A percentile compares a stretch with the other conserved stretches of the same genome.
Conservation (phyloP, 2,888 invertebrate species). For the Cinara cedri region DNA sequence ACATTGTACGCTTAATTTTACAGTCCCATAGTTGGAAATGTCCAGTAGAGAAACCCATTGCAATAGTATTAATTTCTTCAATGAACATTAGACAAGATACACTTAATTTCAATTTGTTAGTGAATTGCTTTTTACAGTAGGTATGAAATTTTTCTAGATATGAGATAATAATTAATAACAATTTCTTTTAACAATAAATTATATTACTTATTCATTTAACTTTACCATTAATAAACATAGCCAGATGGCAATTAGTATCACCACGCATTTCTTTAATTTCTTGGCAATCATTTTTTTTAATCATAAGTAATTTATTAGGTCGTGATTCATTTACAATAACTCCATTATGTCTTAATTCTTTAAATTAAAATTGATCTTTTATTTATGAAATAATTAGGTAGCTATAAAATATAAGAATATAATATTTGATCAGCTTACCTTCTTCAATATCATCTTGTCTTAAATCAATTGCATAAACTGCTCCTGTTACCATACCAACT, state of each 20-base stretch:
- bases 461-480: slow-evolving; percentile 43
- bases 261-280: slow-evolving; percentile 42
- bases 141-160: slow-evolving; percentile 37
- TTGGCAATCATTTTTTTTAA: slow-evolving; percentile 40
- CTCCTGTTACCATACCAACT: slow-evolving; percentile 34
- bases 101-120: slow-evolving; percentile 11
- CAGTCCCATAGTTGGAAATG: slow-evolving; percentile 60
- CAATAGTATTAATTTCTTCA: slow-evolving; percentile 59
- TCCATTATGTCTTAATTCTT: slow-evolving; percentile 44
- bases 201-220: not conserved
- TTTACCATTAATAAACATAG: slow-evolving; percentile 49
- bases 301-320: slow-evolving; percentile 34
- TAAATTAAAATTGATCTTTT: not conserved
- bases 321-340: slow-evolving; percentile 35
- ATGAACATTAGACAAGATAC: slow-evolving; percentile 57
- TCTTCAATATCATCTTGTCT: slow-evolving; percentile 34
- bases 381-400: too few species aligned
- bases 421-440: slow-evolving; percentile 12
- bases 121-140: slow-evolving; percentile 38
- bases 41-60: slow-evolving; percentile 59
- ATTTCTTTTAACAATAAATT: not conserved
- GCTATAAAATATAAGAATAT: not conserved
- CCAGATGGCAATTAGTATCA: slow-evolving; percentile 34
- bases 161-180: not conserved
- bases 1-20: slow-evolving; percentile 58